Evolutionary conservation across 37 sponge, comb jelly and placozoan species (phyloP).

Genomic region (Cladorhizidae sp.): DNA sequence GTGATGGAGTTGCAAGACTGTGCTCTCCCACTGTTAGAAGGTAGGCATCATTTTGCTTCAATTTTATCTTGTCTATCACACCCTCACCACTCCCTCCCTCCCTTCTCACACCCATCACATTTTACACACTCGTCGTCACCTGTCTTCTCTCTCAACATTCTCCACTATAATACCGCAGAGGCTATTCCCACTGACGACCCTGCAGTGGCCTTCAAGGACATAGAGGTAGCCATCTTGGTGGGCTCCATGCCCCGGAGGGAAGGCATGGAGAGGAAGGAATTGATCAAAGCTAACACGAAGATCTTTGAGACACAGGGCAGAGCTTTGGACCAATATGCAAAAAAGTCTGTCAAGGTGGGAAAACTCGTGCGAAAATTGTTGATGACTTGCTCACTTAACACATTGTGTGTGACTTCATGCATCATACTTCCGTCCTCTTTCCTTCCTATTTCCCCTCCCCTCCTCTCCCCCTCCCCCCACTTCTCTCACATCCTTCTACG

Average conservation of each 20-base stretch:
- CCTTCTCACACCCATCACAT: too few relatives aligned
- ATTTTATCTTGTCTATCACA: not conserved
- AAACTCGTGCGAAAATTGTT: not conserved
- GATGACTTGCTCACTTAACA: not conserved
- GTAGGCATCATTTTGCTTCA: constrained; percentile 31
- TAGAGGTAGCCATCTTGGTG: constrained; percentile 93
- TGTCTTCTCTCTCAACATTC: too few relatives aligned
- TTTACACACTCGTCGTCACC: not conserved
- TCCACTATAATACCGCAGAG: constrained; percentile 41
- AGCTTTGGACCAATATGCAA: constrained; percentile 84
- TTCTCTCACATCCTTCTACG: not conserved
- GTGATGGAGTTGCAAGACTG: constrained; percentile 97
- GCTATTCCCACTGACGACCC: constrained; percentile 84
- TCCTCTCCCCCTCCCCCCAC: not conserved
- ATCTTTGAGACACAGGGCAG: constrained; percentile 93
- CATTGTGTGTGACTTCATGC: not conserved
- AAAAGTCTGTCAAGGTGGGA: constrained; percentile 93
- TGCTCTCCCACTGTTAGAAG: constrained; percentile 87
- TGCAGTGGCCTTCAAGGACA: constrained; percentile 79
- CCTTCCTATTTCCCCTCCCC: not conserved
- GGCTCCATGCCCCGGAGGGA: constrained; percentile 95
- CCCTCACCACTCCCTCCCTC: too few relatives aligned
- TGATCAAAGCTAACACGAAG: constrained; percentile 89
- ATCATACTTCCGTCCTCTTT: not conserved
- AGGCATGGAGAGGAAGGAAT: constrained; percentile 97